Evolutionary conservation across 1,140 invertebrate species (phyloP).

Genomic region (Onthophagus taurus): DNA sequence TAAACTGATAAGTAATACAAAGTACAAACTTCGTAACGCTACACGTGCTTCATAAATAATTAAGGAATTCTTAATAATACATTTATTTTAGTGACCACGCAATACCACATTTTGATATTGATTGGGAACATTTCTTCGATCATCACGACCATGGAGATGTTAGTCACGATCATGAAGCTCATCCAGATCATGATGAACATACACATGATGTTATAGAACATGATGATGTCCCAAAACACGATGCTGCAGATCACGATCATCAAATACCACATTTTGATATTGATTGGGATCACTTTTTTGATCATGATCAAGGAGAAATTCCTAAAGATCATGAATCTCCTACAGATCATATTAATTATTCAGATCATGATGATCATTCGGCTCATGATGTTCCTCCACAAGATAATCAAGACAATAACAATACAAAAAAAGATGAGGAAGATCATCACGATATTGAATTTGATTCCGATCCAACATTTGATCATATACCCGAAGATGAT

Average conservation of each 20-base stretch:
- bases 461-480: neutral
- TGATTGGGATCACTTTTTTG: neutral
- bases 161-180: neutral
- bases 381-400: no score
- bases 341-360: neutral
- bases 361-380: neutral
- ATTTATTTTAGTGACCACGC: no score
- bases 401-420: no score
- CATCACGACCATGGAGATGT: neutral
- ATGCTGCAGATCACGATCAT: neutral
- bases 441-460: neutral
- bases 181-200: neutral
- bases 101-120: neutral
- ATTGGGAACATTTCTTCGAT: neutral
- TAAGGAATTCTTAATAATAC: no score
- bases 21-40: neutral
- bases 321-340: neutral
- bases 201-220: neutral
- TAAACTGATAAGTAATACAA: conserved; percentile 2
- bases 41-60: no score
- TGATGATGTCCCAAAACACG: neutral
- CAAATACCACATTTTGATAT: neutral
- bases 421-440: no score
- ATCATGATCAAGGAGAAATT: neutral
- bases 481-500: neutral